Percentiles rank a stretch among this genome's conserved stretches.
phyloP scores from a whole-genome alignment of 2,797 vertebrate genomes.

The Periophthalmus magnuspinnatus region DNA sequence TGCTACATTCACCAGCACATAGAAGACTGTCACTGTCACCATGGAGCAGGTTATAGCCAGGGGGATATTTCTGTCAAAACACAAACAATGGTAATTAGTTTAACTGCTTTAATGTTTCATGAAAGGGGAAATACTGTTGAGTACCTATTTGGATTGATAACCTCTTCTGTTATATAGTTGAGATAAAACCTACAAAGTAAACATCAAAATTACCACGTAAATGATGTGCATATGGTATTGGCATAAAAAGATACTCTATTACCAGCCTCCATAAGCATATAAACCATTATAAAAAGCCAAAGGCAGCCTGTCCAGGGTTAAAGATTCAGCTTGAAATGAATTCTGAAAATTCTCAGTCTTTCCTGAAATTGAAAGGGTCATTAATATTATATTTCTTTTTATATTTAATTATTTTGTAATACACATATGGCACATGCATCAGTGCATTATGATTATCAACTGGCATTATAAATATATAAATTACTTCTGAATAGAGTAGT shows the following conservation, averaged over 20 bases:
- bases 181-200: conserved; percentile 83
- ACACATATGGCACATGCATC: not conserved
- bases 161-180: conserved; percentile 87
- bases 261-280: conserved; percentile 91
- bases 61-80: conserved; percentile 69
- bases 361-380: conserved; percentile 64
- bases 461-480: not conserved
- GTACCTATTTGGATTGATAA: conserved; percentile 88
- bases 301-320: conserved; percentile 82
- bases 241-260: conserved; percentile 15
- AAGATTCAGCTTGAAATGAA: conserved; percentile 74
- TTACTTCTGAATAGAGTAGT: not conserved
- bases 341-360: conserved; percentile 84
- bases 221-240: not conserved
- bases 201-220: not conserved
- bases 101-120: not conserved
- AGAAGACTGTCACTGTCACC: conserved; percentile 87
- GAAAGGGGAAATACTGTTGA: not conserved
- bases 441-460: not conserved
- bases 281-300: conserved; percentile 90
- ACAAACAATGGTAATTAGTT: not conserved
- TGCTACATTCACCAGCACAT: conserved; percentile 90
- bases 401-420: not conserved
- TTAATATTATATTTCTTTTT: not conserved
- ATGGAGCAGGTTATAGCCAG: conserved; percentile 92